Conservation (phyloP, 2,888 invertebrate genomes). For the Allophyes oxyacanthae region DNA sequence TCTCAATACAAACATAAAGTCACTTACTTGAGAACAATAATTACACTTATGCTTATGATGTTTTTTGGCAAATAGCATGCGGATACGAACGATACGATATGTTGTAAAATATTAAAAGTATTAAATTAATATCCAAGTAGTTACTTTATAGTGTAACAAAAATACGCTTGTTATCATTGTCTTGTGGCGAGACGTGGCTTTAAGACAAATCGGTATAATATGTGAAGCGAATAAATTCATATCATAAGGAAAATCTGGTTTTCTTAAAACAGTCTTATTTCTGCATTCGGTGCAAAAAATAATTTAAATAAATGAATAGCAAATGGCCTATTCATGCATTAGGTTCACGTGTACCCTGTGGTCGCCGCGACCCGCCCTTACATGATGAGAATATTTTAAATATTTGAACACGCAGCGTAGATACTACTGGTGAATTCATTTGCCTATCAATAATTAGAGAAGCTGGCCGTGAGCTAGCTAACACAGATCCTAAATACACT, state of each 20-base stretch:
- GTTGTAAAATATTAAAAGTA: no score
- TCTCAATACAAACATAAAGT: no score
- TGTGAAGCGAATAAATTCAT: conserved; percentile 9
- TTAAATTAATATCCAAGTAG: no score
- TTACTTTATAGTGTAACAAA: no score
- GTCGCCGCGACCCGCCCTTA: conserved; percentile 66
- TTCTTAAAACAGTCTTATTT: conserved; percentile 33
- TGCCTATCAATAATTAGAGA: conserved; percentile 24
- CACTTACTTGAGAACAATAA: no score
- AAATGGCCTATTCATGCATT: conserved; percentile 65
- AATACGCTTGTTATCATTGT: no score
- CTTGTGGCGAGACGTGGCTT: not conserved
- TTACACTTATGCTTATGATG: no score
- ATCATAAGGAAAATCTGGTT: conserved; percentile 56
- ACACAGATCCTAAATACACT: conserved; percentile 11
- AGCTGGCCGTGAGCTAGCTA: conserved; percentile 41
- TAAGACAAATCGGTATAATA: conserved; percentile 13
- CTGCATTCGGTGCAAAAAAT: conserved; percentile 54
- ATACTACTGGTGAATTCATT: conserved; percentile 32
- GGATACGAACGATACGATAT: no score
- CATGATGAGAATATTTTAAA: conserved; percentile 73
- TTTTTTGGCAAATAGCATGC: no score
- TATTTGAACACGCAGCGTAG: conserved; percentile 46
- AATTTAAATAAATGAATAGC: conserved; percentile 72
- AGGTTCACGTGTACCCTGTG: conserved; percentile 67